Evolutionary conservation across 1,140 invertebrate species (phyloP).

Genomic region (Drosophila cardini): DNA sequence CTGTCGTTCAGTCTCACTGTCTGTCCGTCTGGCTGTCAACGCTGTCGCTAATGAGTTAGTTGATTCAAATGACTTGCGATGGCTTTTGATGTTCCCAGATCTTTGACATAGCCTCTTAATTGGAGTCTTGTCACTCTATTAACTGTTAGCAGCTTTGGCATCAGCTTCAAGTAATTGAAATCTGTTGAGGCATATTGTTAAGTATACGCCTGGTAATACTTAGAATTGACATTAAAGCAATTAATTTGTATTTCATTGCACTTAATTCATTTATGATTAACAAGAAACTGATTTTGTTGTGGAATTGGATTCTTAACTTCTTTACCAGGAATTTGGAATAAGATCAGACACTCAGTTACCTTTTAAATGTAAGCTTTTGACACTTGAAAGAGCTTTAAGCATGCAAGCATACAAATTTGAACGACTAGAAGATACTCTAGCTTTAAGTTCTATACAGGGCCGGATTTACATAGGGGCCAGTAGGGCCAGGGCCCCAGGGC

Average conservation of each 20-base stretch:
- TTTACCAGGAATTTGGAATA: no score
- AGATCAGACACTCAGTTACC: no score
- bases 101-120: conserved; percentile 23
- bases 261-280: conserved; percentile 1
- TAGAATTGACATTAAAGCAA: neutral
- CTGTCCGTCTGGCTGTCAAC: conserved; percentile 26
- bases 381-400: no score
- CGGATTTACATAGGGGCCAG: no score
- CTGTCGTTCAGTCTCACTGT: no score
- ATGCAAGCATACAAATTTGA: no score
- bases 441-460: no score
- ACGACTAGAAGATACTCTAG: no score
- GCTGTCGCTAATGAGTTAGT: conserved; percentile 67
- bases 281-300: neutral
- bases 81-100: neutral
- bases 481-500: no score
- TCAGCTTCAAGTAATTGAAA: conserved; percentile 30
- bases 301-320: no score
- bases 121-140: conserved; percentile 19
- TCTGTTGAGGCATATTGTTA: conserved; percentile 12
- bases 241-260: neutral
- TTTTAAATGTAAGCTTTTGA: no score
- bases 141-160: conserved; percentile 6
- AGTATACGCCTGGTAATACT: conserved; percentile 23
- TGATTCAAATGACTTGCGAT: conserved; percentile 56